These are phyloP conservation scores for Miltochrista miniata DNA, from an alignment of 2,888 invertebrate genomes.

Conservation along the genomic window DNA sequence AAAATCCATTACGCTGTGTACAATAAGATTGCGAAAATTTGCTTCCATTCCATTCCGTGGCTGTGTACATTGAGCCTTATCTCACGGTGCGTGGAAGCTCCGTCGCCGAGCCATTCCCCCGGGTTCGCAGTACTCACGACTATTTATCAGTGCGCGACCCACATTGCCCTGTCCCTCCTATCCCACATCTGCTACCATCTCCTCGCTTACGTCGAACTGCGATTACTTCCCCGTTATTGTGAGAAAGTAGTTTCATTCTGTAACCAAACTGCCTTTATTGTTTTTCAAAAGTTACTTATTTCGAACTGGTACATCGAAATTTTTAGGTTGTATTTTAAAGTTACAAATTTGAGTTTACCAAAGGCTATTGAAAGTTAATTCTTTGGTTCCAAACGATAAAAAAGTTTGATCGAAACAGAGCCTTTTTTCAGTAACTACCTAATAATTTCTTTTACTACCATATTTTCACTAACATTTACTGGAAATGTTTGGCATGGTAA, in stretches of 20 bases:
- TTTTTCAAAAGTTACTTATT: constrained; percentile 25
- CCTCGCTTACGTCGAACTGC: constrained; percentile 39
- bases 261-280: constrained; percentile 44
- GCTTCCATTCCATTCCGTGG: no score
- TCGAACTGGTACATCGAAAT: constrained; percentile 24
- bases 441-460: no score
- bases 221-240: constrained; percentile 46
- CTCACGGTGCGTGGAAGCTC: constrained; percentile 48
- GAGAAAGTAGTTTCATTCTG: constrained; percentile 47
- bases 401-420: no score
- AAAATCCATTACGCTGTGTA: no score
- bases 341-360: no score
- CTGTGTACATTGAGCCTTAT: no score
- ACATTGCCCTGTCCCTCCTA: constrained; percentile 52
- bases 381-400: no score
- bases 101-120: constrained; percentile 58
- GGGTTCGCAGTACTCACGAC: constrained; percentile 42
- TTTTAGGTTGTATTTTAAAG: constrained; percentile 11
- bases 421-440: no score
- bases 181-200: constrained; percentile 53
- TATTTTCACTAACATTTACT: no score
- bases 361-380: no score
- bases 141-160: constrained; percentile 76
- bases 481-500: no score
- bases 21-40: no score